Conservation (phyloP, 2,113 vertebrate genomes). For the Mus musculus region GRCm39 chr1:57585001-57585500, state of each 20-base stretch:
- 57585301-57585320: not conserved
- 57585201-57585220: not conserved
- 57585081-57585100: not conserved
- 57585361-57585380: not conserved
- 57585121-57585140: not conserved
- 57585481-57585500: not conserved
- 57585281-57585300: conserved; percentile 32
- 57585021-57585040: not conserved
- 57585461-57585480: not conserved
- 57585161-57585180: not conserved
- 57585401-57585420: not conserved
- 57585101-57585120: not conserved
- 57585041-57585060: not conserved
- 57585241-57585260: conserved; percentile 25
- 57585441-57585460: not conserved
- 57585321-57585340: conserved; percentile 16
- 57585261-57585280: not conserved
- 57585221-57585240: not conserved
- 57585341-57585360: not conserved
- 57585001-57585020: not conserved
- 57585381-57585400: not conserved
- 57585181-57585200: not conserved
- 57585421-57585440: not conserved
- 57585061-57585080: not conserved
- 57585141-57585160: not conserved